A percentile compares a stretch with the other conserved stretches of the same genome.
phyloP scores from a whole-genome alignment of 2,797 vertebrate genomes.

The Ctenopoma multispine region DNA sequence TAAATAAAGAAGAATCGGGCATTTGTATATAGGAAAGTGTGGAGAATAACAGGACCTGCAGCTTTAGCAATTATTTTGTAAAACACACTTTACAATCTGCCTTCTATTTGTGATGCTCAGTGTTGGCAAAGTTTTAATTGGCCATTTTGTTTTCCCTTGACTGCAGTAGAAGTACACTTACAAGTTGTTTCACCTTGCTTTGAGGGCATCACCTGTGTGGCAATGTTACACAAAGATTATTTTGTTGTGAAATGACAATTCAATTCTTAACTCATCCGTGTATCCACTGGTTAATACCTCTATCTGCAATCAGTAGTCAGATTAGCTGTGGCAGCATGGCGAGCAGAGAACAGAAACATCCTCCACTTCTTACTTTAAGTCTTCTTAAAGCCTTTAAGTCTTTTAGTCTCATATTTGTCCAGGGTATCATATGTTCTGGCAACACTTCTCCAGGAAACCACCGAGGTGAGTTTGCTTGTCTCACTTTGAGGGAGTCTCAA shows the following conservation, averaged over 20 bases:
- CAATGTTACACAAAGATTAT: slow-evolving; percentile 3
- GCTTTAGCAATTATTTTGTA: background rate
- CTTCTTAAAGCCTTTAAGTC: too few relatives aligned
- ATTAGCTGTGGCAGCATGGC: background rate
- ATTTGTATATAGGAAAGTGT: background rate
- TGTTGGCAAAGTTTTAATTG: slow-evolving; percentile 14
- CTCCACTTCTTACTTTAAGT: background rate
- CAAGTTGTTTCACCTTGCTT: slow-evolving; percentile 1
- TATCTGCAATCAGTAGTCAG: background rate
- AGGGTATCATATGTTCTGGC: background rate
- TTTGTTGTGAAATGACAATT: background rate
- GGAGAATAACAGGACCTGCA: background rate
- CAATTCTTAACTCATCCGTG: slow-evolving; percentile 10
- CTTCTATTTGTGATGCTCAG: background rate
- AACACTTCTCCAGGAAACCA: background rate
- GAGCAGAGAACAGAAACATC: background rate
- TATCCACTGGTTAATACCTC: slow-evolving; percentile 7
- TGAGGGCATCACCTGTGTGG: slow-evolving; percentile 1
- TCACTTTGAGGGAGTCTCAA: background rate
- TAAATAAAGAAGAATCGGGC: slow-evolving; percentile 7
- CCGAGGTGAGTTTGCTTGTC: background rate
- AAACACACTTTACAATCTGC: background rate
- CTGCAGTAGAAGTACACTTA: slow-evolving; percentile 9
- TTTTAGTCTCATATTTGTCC: background rate
- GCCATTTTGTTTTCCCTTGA: slow-evolving; percentile 1